Evolutionary conservation across 2,888 invertebrate genomes (phyloP).

Genomic region (Sabatieria punctata): DNA sequence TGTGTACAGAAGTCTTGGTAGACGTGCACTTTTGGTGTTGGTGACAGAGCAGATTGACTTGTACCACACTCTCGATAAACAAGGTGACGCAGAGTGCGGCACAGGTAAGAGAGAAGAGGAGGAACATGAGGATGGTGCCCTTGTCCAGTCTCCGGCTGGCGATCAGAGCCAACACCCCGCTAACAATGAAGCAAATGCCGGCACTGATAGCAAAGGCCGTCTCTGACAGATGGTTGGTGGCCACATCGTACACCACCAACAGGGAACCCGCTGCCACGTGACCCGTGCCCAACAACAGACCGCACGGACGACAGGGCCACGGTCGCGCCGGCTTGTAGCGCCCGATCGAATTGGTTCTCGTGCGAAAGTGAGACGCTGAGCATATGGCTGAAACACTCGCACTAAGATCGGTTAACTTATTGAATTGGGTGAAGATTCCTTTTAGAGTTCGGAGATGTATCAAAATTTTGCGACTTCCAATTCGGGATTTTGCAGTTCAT

Average conservation of each 20-base stretch:
- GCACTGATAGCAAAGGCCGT: constrained; percentile 9
- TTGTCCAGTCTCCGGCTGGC: constrained; percentile 4
- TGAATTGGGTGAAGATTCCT: too few species aligned
- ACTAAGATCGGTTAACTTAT: too few species aligned
- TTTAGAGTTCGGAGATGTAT: too few species aligned
- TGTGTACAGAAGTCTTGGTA: not conserved
- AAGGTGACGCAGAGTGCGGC: not conserved
- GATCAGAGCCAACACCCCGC: not conserved
- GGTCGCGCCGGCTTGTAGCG: not conserved
- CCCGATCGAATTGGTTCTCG: too few species aligned
- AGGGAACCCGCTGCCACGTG: constrained; percentile 11
- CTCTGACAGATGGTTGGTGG: constrained; percentile 14
- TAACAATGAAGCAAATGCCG: not conserved
- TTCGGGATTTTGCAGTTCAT: too few species aligned
- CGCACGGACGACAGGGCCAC: constrained; percentile 5
- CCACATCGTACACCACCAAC: constrained; percentile 14
- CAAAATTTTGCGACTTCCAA: too few species aligned
- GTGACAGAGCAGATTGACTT: too few species aligned
- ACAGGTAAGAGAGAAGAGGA: not conserved
- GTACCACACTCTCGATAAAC: not conserved
- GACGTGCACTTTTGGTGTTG: not conserved
- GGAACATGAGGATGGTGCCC: constrained; percentile 2
- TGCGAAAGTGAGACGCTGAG: too few species aligned
- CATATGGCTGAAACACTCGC: too few species aligned
- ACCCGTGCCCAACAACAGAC: constrained; percentile 3